Base-by-base conservation (phyloP, 2,113 vertebrate genomes). In the Echinops telfairi region DNA sequence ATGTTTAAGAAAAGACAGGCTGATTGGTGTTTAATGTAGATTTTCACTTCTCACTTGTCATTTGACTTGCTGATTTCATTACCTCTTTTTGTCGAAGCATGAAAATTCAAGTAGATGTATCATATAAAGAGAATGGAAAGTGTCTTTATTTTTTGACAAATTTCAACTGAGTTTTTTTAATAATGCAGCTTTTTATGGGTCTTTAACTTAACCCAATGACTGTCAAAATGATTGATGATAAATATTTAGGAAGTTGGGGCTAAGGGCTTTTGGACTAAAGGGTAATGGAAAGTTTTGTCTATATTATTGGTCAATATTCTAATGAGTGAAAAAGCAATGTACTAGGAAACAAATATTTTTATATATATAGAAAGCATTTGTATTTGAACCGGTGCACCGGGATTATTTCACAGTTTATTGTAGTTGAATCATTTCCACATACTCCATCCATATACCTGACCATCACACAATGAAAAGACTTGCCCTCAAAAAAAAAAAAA, bases 151-250 rank as follows among this genome's bases (percentile, higher is more conserved):
- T 90, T 89, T 75, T 29, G 47, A 75, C 27, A 60, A 23, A 77
- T 93, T 94, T 90, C 85, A 71, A 64, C 68, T 38, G 75, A 71
- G 58, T 84, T 80, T 9, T 36, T 89, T 89, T 81, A 76, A n/a
- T 88, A 70, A 31, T 38, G n/a, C 64, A 89, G 84, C 47, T 70
- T 91, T 79, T 66, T 86, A 94, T 80, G 91, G 88, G 68, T 92
- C 73, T 81, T 64, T 66, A 71, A 90, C 33, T 68, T 47, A 86
- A 33, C 43, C 7, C 40, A 29, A 0, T 66, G 31, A 25, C 58
- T 96, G 95, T 89, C 88, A 85, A 87, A 76, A 78, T 93, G 92
- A 96, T 80, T 83, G 93, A 95, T 95, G 92, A 92, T 4, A 83
- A 71, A 36, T 22, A 8, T 76, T 79, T 87, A 73, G 57, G n/a